These are phyloP conservation scores for Corythornis vintsioides DNA, from an alignment of 2,113 vertebrate genomes.

Conservation along the genomic window DNA sequence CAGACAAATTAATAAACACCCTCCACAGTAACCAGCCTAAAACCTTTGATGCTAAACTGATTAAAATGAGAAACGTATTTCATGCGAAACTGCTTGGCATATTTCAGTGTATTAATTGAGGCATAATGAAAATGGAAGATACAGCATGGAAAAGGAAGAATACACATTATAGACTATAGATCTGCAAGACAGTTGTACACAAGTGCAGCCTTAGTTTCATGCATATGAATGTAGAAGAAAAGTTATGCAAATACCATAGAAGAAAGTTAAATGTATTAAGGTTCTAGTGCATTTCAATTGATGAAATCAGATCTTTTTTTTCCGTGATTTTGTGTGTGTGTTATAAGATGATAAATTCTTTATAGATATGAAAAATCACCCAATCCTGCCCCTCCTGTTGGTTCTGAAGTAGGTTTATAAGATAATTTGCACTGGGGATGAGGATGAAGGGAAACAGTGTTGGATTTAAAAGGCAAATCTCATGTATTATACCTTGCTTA, in stretches of 20 bases:
- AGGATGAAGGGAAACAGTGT: background rate
- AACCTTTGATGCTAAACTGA: constrained; percentile 69
- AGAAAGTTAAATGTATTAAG: background rate
- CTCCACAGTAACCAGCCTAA: constrained; percentile 24
- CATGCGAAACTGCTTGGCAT: constrained; percentile 35
- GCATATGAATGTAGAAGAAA: background rate
- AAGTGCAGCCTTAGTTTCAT: background rate
- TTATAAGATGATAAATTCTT: background rate
- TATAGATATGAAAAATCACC: background rate
- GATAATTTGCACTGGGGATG: background rate
- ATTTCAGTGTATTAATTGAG: constrained; percentile 57
- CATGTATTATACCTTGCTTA: background rate
- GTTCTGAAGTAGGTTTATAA: background rate
- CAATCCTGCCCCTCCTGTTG: background rate
- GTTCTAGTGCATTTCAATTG: background rate
- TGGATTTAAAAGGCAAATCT: background rate
- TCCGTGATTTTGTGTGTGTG: background rate
- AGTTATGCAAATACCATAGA: background rate
- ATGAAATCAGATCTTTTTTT: background rate
- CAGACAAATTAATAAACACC: constrained; percentile 73
- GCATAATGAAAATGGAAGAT: constrained; percentile 52
- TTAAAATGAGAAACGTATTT: constrained; percentile 67
- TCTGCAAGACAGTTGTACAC: background rate
- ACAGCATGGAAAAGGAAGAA: background rate
- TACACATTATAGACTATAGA: background rate